Base-by-base conservation (phyloP, 1,140 invertebrate genomes). In the Drosophila ogumai region DNA sequence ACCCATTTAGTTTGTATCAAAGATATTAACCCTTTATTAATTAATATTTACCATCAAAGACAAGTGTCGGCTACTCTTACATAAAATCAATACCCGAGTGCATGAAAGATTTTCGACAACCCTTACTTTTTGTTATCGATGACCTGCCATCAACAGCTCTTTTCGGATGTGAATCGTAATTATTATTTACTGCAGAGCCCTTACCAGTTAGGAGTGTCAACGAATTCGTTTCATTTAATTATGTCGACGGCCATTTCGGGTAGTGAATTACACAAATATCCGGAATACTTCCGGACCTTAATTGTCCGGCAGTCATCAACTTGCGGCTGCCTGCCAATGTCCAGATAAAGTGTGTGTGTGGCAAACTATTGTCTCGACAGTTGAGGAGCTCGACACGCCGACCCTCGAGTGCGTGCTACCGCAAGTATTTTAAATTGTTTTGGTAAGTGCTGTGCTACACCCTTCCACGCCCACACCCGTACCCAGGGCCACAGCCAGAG, bases 391-490 rank as follows among this genome's bases (percentile, higher is more conserved):
- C 38, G 57, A 43, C 44, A 46, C 15, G 41, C 22, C 10, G 32
- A 67, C 46, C 22, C 55, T 40, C 36, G 47, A 40, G 50, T 77
- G 64, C 75, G 75, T 78, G 75, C 43, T 78, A 69, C 75, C 75
- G 65, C 75, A 78, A 71, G 75, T 78, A 78, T 78, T 78, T 78
- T 61, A 78, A 78, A 78, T 69, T 69, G 75, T 78, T 78, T 78
- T 77, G 52, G 60, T 60, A 81, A 81, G 79, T 81, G 79, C 49
- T 64, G 56, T 60, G 63, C 55, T 68, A 77, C 72, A 71, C 75
- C 59, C 80, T 47, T 17, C 15, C 6, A 28, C 47, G 15, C 28
- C 47, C 31, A 22, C 40, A 28, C 41, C 49, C 56, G 9, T 6
- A 47, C 47, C 38, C 31, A 46, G 3, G 25, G 19, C 19, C 19